phyloP scores from a whole-genome alignment of 2,113 vertebrate genomes.

The Bufo bufo region DNA sequence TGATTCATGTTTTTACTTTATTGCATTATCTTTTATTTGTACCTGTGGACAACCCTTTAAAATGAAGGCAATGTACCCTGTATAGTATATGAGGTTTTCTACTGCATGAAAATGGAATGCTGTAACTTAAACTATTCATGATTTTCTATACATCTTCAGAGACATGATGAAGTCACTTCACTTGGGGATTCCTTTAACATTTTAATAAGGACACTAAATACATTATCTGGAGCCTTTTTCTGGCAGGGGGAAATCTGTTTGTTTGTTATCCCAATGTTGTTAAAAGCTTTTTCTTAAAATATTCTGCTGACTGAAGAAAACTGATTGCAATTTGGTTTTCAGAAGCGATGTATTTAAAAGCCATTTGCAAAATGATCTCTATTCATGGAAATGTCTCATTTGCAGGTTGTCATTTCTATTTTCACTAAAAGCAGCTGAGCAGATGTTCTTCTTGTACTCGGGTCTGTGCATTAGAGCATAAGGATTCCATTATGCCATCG shows the following conservation, averaged over 20 bases:
- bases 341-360: conserved; percentile 68
- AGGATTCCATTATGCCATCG: conserved; percentile 4
- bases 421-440: conserved; percentile 60
- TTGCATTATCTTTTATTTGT: not conserved
- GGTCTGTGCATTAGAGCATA: conserved; percentile 35
- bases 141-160: not conserved
- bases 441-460: conserved; percentile 58
- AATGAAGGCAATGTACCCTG: not conserved
- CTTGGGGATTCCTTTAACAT: conserved; percentile 27
- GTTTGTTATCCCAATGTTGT: conserved; percentile 49
- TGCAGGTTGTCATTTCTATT: conserved; percentile 64
- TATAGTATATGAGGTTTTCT: not conserved
- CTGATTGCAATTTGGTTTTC: conserved; percentile 61
- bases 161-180: not conserved
- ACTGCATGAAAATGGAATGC: not conserved
- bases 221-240: conserved; percentile 62
- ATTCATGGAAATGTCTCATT: conserved; percentile 63
- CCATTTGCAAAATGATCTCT: conserved; percentile 62
- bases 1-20: not conserved
- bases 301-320: conserved; percentile 68
- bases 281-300: conserved; percentile 55
- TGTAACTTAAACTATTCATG: not conserved
- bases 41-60: not conserved
- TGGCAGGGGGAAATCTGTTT: conserved; percentile 61
- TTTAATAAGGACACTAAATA: conserved; percentile 59